phyloP scores from a whole-genome alignment of 2,113 vertebrate genomes.

The Siphamia tubifer region DNA sequence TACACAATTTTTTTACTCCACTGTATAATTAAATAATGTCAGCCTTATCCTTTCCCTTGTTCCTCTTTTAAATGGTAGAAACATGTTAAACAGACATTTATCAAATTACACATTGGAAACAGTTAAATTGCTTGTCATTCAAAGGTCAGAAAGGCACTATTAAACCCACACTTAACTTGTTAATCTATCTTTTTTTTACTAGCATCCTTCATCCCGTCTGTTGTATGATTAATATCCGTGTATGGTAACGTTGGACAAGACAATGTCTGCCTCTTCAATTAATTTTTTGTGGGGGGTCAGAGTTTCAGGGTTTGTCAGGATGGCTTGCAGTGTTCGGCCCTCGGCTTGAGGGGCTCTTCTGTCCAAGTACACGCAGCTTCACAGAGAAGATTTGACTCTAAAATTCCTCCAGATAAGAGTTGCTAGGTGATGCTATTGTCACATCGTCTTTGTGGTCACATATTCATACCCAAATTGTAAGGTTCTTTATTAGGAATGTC shows the following conservation, averaged over 20 bases:
- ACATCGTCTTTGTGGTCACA: slow-evolving; percentile 69
- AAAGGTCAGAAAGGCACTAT: slow-evolving; percentile 61
- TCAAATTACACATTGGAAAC: slow-evolving; percentile 39
- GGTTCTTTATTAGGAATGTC: slow-evolving; percentile 68
- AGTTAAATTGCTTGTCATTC: slow-evolving; percentile 20
- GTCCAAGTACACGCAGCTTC: slow-evolving; percentile 65
- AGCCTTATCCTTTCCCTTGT: neutral
- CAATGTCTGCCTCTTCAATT: slow-evolving; percentile 62
- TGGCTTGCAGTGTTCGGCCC: slow-evolving; percentile 57
- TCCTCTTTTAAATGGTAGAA: neutral
- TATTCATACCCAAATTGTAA: slow-evolving; percentile 80
- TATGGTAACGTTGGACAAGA: slow-evolving; percentile 53
- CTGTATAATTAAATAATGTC: neutral
- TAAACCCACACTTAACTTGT: slow-evolving; percentile 75
- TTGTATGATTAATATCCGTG: slow-evolving; percentile 73
- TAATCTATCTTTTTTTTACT: slow-evolving; percentile 62
- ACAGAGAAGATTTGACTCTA: slow-evolving; percentile 79
- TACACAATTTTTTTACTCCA: neutral
- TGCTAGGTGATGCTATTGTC: slow-evolving; percentile 81
- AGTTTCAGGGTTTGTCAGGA: slow-evolving; percentile 57
- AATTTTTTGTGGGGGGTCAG: slow-evolving; percentile 48
- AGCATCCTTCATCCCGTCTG: slow-evolving; percentile 51
- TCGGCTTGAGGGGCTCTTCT: slow-evolving; percentile 68
- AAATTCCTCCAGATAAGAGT: slow-evolving; percentile 78
- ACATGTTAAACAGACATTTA: neutral